Percentiles rank a stretch among this genome's conserved stretches.
phyloP scores from a whole-genome alignment of 2,888 invertebrate species.

The Stenolophus ochropezus region DNA sequence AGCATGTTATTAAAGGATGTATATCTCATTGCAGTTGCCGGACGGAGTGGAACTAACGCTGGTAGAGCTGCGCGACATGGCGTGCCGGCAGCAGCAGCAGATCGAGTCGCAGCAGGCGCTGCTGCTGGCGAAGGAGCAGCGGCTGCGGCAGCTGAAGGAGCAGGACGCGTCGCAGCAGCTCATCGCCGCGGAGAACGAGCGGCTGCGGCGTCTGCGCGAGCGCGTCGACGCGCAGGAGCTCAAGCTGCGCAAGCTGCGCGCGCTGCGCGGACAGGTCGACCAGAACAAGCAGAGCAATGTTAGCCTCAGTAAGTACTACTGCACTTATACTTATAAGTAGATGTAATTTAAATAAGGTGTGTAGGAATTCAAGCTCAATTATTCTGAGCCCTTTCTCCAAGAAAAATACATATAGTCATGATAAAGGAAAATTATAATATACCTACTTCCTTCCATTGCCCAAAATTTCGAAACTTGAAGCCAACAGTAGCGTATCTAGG shows the following conservation, averaged over 20 bases:
- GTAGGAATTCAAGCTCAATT: no score
- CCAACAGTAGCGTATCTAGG: no score
- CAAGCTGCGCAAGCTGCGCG: slow-evolving; percentile 92
- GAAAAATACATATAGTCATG: no score
- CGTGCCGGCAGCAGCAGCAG: slow-evolving; percentile 97
- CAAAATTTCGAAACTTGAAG: no score
- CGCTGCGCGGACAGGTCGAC: slow-evolving; percentile 94
- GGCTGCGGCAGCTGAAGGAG: slow-evolving; percentile 94
- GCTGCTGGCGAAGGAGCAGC: slow-evolving; percentile 94
- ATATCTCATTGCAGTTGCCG: slow-evolving; percentile 92
- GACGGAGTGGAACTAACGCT: slow-evolving; percentile 93
- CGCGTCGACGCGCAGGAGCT: slow-evolving; percentile 96
- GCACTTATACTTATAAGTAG: not conserved
- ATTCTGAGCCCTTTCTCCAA: no score
- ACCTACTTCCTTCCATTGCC: no score
- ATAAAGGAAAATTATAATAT: no score
- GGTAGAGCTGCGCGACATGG: slow-evolving; percentile 98
- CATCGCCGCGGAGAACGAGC: slow-evolving; percentile 91
- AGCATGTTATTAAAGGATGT: no score
- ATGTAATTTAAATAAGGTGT: no score
- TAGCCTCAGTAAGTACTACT: slow-evolving; percentile 87
- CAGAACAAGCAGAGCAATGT: slow-evolving; percentile 93
- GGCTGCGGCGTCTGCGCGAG: slow-evolving; percentile 89
- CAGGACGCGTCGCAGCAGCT: slow-evolving; percentile 88
- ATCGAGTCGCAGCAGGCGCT: slow-evolving; percentile 96